Percentiles rank a stretch among this genome's conserved stretches.
These are phyloP conservation scores for Zaprionus ornatus DNA, from an alignment of 1,140 invertebrate genomes.

Conservation along the genomic window DNA sequence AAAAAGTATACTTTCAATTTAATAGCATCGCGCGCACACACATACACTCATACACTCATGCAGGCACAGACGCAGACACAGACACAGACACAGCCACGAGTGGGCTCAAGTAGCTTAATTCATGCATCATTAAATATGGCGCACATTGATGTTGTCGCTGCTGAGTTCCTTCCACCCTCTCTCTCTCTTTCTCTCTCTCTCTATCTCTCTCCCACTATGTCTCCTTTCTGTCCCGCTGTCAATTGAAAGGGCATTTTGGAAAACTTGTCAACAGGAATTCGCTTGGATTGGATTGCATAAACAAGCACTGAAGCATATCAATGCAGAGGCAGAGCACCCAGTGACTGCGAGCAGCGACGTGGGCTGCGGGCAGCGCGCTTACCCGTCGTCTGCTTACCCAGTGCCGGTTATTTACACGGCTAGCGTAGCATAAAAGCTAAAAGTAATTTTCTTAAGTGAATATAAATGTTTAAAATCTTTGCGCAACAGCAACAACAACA, in stretches of 20 bases:
- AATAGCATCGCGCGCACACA: neutral
- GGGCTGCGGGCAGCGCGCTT: neutral
- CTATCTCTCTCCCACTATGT: neutral
- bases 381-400: slow-evolving; percentile 27
- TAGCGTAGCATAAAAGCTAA: slow-evolving; percentile 73
- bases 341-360: too few relatives aligned
- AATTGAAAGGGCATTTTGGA: slow-evolving; percentile 33
- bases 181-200: neutral
- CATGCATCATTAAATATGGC: slow-evolving; percentile 35
- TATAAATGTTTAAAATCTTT: slow-evolving; percentile 78
- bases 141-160: slow-evolving; percentile 18
- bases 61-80: too few relatives aligned
- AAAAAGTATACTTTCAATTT: slow-evolving; percentile 36
- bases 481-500: slow-evolving; percentile 31
- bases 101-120: slow-evolving; percentile 17
- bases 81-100: neutral
- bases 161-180: neutral
- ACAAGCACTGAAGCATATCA: slow-evolving; percentile 56
- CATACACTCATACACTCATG: slow-evolving; percentile 4
- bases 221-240: neutral
- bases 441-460: slow-evolving; percentile 82
- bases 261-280: slow-evolving; percentile 64
- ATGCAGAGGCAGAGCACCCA: slow-evolving; percentile 17
- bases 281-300: slow-evolving; percentile 71
- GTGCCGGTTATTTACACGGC: slow-evolving; percentile 68